Conservation (phyloP, 2,113 vertebrate genomes). For the Carlito syrichta region DNA sequence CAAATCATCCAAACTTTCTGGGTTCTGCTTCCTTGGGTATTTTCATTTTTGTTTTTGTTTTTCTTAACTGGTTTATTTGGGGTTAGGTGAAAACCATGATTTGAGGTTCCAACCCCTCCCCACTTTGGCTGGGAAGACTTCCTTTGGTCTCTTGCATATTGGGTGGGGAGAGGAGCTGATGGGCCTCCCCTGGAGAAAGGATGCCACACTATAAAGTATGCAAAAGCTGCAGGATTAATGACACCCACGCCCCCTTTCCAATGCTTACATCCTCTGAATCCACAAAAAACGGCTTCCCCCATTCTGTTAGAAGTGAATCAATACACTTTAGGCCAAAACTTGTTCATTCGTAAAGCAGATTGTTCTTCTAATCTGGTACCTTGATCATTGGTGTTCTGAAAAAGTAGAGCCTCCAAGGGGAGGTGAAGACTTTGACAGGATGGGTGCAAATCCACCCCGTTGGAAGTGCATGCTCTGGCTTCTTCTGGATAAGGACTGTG, state of each 20-base stretch:
- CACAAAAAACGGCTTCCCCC: neutral
- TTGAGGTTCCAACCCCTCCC: neutral
- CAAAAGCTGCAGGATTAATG: neutral
- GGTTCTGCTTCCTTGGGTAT: neutral
- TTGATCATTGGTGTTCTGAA: neutral
- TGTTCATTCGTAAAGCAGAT: conserved; percentile 12
- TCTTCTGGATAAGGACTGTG: neutral
- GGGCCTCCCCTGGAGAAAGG: neutral
- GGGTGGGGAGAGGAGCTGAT: too few relatives aligned
- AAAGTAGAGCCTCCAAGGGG: neutral
- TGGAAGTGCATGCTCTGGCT: neutral
- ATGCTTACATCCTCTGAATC: neutral
- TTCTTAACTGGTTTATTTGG: neutral
- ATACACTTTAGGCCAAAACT: neutral
- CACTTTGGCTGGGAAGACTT: neutral
- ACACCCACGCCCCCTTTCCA: neutral
- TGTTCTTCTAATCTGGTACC: neutral
- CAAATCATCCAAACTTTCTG: neutral
- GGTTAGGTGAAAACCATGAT: neutral
- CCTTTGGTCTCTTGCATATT: neutral
- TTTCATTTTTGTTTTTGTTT: neutral
- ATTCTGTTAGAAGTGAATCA: neutral
- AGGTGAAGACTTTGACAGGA: neutral
- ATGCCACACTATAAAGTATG: neutral
- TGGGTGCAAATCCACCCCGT: too few relatives aligned